Conservation (phyloP, 2,888 invertebrate species). For the Diaprepes abbreviatus region DNA sequence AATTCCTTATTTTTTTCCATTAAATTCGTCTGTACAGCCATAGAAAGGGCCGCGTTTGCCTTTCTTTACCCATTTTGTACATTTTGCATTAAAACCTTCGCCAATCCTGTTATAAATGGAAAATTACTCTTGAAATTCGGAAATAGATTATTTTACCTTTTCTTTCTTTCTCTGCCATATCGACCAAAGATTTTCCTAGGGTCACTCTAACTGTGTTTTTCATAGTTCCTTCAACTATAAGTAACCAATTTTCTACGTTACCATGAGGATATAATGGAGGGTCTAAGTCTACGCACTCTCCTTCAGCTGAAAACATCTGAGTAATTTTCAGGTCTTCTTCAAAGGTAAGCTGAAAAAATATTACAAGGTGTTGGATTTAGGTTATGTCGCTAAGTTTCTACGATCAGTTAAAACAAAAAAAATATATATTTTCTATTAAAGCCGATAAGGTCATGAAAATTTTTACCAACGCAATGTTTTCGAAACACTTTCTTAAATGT, state of each 20-base stretch:
- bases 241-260: slow-evolving; percentile 84
- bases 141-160: slow-evolving; percentile 59
- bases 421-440: no score
- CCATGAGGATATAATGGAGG: slow-evolving; percentile 78
- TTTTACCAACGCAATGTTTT: slow-evolving; percentile 77
- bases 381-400: background rate
- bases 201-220: slow-evolving; percentile 71
- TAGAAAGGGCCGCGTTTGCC: no score
- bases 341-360: slow-evolving; percentile 74
- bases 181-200: slow-evolving; percentile 68
- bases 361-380: no score
- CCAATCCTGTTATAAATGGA: no score
- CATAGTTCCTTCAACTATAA: slow-evolving; percentile 79
- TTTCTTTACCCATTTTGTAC: no score
- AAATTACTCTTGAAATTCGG: no score
- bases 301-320: slow-evolving; percentile 83
- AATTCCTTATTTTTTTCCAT: no score
- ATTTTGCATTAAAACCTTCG: no score
- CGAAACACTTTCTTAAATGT: slow-evolving; percentile 87
- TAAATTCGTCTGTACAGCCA: no score
- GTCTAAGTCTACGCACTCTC: slow-evolving; percentile 78
- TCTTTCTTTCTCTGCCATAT: slow-evolving; percentile 64
- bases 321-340: slow-evolving; percentile 78
- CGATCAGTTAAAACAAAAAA: no score
- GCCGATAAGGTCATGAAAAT: no score